Conservation (phyloP, 2,888 invertebrate species). For the Cybosia mesomella region DNA sequence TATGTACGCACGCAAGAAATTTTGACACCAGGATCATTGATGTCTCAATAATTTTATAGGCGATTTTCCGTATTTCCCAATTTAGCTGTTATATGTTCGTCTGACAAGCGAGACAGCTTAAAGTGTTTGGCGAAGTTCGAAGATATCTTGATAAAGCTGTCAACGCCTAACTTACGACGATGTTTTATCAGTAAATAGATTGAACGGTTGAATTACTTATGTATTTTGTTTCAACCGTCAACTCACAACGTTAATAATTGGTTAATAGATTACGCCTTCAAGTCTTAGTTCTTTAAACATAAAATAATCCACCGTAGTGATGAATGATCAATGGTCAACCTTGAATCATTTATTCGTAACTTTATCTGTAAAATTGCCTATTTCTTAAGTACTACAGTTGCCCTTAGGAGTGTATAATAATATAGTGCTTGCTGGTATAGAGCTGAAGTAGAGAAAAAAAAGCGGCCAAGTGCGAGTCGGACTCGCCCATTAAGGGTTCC, state of each 20-base stretch:
- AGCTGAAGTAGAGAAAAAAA: too few species aligned
- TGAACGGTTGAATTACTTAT: background rate
- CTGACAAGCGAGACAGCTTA: slow-evolving; percentile 14
- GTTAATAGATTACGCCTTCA: background rate
- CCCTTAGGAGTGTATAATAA: too few species aligned
- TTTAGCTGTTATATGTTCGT: background rate
- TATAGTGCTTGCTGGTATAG: too few species aligned
- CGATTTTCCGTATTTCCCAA: background rate
- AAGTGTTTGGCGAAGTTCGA: background rate
- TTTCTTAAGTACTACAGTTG: too few species aligned
- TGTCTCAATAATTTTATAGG: background rate
- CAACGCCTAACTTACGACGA: background rate
- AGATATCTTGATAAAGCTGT: slow-evolving; percentile 9
- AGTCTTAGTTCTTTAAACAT: background rate
- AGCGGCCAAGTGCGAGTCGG: too few species aligned
- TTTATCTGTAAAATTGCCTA: too few species aligned
- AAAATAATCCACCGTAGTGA: too few species aligned
- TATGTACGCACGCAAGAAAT: background rate
- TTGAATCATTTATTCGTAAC: too few species aligned
- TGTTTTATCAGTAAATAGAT: slow-evolving; percentile 1
- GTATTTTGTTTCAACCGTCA: background rate
- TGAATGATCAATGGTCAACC: too few species aligned
- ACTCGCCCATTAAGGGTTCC: too few species aligned
- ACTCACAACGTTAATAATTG: background rate
- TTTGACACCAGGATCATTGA: background rate